These are phyloP conservation scores for Sebastes schlegelii DNA, from an alignment of 2,113 vertebrate species.

Conservation along the genomic window DNA sequence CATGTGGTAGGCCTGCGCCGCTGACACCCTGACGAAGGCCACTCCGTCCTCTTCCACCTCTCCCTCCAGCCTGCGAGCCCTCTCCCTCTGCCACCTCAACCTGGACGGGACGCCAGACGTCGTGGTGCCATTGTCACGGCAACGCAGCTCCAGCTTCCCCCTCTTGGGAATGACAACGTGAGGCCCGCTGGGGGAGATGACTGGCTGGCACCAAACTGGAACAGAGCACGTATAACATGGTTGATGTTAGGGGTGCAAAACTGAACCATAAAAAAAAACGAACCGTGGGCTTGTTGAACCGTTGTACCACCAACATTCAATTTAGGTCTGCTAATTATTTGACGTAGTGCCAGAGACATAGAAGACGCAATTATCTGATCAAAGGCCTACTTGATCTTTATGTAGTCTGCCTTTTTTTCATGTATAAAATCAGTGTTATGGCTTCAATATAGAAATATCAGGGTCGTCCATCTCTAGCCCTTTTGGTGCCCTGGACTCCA, in stretches of 20 bases:
- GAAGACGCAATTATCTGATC: too few species aligned
- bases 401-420: too few species aligned
- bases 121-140: slow-evolving; percentile 70
- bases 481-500: too few species aligned
- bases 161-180: slow-evolving; percentile 78
- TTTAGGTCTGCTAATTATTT: too few species aligned
- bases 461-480: too few species aligned
- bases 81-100: slow-evolving; percentile 80
- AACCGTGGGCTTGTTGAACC: too few species aligned
- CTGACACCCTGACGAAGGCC: slow-evolving; percentile 58
- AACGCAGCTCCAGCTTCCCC: slow-evolving; percentile 78
- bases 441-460: too few species aligned
- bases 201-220: slow-evolving; percentile 75
- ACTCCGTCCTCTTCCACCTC: slow-evolving; percentile 66
- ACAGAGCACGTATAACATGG: slow-evolving; percentile 40
- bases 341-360: too few species aligned
- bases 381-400: too few species aligned
- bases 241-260: neutral
- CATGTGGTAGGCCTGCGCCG: slow-evolving; percentile 77
- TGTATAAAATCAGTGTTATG: too few species aligned
- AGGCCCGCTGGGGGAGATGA: slow-evolving; percentile 78
- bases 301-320: too few species aligned
- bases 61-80: slow-evolving; percentile 76
- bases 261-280: too few species aligned
- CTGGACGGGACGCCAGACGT: slow-evolving; percentile 2